These are phyloP conservation scores for Myopa tessellatipennis DNA, from an alignment of 2,888 invertebrate species.

Conservation along the genomic window DNA sequence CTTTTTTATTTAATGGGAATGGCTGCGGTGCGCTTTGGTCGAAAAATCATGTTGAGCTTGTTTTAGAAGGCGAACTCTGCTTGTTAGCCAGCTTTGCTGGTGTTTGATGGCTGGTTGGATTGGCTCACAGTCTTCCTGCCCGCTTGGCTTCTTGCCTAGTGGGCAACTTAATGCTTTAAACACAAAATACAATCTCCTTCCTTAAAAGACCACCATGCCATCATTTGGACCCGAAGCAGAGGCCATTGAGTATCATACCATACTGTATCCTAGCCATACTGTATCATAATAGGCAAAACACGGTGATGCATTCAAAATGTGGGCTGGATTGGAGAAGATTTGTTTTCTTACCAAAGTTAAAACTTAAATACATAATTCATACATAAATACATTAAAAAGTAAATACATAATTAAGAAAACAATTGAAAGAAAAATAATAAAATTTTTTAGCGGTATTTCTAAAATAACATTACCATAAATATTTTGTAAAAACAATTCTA, in stretches of 20 bases:
- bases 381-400: too few relatives aligned
- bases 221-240: neutral
- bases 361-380: too few relatives aligned
- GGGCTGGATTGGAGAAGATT: too few relatives aligned
- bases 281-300: conserved; percentile 13
- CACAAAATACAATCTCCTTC: conserved; percentile 38
- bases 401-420: too few relatives aligned
- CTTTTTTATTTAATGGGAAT: conserved; percentile 34
- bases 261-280: neutral
- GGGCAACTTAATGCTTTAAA: conserved; percentile 35
- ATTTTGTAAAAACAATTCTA: too few relatives aligned
- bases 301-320: neutral
- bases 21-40: conserved; percentile 31
- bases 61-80: conserved; percentile 28
- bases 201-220: conserved; percentile 37
- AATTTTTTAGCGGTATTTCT: too few relatives aligned
- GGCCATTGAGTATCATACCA: conserved; percentile 3
- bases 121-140: conserved; percentile 24
- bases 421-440: too few relatives aligned
- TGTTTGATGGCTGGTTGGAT: conserved; percentile 22
- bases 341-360: too few relatives aligned
- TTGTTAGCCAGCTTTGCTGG: conserved; percentile 28
- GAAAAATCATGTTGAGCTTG: conserved; percentile 29
- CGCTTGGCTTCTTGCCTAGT: conserved; percentile 27
- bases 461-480: too few relatives aligned